Evolutionary conservation across 2,888 invertebrate genomes (phyloP).

Genomic region (Plemyria rubiginata): DNA sequence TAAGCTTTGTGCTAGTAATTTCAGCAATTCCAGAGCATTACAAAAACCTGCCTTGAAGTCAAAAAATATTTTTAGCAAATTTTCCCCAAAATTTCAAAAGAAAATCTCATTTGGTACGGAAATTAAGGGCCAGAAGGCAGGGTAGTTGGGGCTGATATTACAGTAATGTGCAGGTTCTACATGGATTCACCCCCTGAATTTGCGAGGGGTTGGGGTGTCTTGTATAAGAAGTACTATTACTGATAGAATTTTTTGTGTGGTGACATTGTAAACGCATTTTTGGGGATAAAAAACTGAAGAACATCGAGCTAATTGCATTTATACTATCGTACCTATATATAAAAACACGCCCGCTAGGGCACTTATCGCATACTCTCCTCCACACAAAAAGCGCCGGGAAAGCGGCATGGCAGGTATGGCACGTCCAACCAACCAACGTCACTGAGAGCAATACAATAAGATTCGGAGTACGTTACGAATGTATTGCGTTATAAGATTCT

Average conservation of each 20-base stretch:
- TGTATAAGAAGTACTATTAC: slow-evolving; percentile 12
- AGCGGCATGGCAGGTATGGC: no score
- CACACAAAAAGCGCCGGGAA: no score
- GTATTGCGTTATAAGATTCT: no score
- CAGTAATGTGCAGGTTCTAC: slow-evolving; percentile 28
- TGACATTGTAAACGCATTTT: background rate
- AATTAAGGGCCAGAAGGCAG: slow-evolving; percentile 22
- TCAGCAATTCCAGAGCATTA: slow-evolving; percentile 16
- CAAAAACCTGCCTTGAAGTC: slow-evolving; percentile 15
- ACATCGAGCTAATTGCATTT: no score
- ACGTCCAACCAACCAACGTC: no score
- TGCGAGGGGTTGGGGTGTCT: slow-evolving; percentile 5
- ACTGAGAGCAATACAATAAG: no score
- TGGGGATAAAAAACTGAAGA: background rate
- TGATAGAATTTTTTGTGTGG: slow-evolving; percentile 3
- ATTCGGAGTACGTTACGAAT: no score
- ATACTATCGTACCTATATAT: no score
- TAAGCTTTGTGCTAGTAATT: slow-evolving; percentile 6
- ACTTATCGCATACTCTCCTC: no score
- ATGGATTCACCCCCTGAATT: slow-evolving; percentile 14
- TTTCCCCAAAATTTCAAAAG: slow-evolving; percentile 21
- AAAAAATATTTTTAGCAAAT: slow-evolving; percentile 26
- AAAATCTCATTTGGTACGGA: slow-evolving; percentile 27
- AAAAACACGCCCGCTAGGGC: no score
- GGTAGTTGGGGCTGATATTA: slow-evolving; percentile 21